Percentiles rank a stretch among this genome's conserved stretches.
Evolutionary conservation across 2,888 invertebrate species (phyloP).

Genomic region (Pyrrhosoma nymphula): DNA sequence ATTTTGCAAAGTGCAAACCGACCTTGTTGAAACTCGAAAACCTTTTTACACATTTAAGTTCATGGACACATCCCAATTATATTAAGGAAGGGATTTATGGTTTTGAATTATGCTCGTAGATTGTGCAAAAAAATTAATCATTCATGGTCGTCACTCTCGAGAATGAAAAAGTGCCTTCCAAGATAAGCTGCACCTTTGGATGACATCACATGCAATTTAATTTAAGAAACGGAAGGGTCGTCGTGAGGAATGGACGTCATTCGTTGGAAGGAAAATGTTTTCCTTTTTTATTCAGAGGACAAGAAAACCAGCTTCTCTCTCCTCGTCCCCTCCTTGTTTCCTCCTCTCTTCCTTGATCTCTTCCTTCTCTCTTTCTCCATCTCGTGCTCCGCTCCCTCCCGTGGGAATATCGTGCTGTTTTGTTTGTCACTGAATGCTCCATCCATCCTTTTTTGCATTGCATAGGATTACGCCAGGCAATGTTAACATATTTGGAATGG

Average conservation of each 20-base stretch:
- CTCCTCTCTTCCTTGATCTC: too few species aligned
- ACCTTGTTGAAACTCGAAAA: too few species aligned
- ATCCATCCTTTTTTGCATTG: neutral
- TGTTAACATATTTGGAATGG: neutral
- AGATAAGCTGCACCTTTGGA: neutral
- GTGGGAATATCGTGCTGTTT: too few species aligned
- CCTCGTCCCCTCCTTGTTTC: too few species aligned
- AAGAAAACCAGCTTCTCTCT: too few species aligned
- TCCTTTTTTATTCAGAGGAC: neutral
- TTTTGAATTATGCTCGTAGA: neutral
- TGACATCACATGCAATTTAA: conserved; percentile 1
- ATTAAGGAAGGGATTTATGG: neutral
- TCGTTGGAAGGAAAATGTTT: neutral
- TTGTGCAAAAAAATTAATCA: neutral
- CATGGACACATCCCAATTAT: too few species aligned
- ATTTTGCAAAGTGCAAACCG: too few species aligned
- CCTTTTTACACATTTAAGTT: too few species aligned
- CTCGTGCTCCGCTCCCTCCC: too few species aligned
- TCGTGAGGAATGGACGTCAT: neutral
- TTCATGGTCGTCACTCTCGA: neutral
- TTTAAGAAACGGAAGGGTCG: neutral
- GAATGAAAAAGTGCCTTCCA: neutral
- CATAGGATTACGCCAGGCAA: neutral
- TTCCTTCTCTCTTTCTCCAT: too few species aligned
- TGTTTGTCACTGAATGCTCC: too few species aligned